A percentile compares a stretch with the other conserved stretches of the same genome.
These are phyloP conservation scores for Diadumene lineata DNA, from an alignment of 92 coral and sea anemone species.

Conservation along the genomic window DNA sequence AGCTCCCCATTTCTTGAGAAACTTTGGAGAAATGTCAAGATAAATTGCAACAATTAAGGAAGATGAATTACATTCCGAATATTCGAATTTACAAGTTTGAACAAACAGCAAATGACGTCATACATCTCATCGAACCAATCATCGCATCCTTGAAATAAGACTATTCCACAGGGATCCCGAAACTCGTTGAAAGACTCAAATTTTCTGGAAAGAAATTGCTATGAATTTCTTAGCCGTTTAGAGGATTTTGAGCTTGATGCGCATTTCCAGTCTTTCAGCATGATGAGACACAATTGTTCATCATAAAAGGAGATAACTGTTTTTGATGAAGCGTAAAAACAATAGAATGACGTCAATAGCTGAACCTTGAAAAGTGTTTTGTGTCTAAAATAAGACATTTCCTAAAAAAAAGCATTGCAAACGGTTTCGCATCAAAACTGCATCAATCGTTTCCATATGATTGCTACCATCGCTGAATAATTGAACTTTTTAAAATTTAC, in stretches of 20 bases:
- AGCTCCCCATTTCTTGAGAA: background rate
- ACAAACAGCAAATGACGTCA: background rate
- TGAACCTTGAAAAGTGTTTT: background rate
- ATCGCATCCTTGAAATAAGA: background rate
- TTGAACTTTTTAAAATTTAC: no score
- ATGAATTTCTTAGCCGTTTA: background rate
- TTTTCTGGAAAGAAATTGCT: background rate
- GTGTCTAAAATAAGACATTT: no score
- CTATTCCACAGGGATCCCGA: slow-evolving; percentile 2
- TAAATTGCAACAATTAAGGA: background rate
- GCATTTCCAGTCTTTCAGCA: no score
- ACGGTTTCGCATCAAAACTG: no score
- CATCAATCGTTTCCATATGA: no score
- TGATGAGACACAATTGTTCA: no score
- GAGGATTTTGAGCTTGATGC: background rate
- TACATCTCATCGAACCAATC: background rate
- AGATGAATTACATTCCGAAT: background rate
- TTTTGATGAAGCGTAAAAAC: background rate
- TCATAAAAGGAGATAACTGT: background rate
- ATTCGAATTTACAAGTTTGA: slow-evolving; percentile 14
- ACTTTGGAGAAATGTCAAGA: background rate
- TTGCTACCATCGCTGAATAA: no score
- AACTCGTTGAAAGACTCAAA: background rate
- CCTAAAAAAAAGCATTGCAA: no score
- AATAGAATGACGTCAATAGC: background rate